A percentile compares a stretch with the other conserved stretches of the same genome.
These are phyloP conservation scores for Boloria euphrosyne DNA, from an alignment of 2,888 invertebrate genomes.

Conservation along the genomic window DNA sequence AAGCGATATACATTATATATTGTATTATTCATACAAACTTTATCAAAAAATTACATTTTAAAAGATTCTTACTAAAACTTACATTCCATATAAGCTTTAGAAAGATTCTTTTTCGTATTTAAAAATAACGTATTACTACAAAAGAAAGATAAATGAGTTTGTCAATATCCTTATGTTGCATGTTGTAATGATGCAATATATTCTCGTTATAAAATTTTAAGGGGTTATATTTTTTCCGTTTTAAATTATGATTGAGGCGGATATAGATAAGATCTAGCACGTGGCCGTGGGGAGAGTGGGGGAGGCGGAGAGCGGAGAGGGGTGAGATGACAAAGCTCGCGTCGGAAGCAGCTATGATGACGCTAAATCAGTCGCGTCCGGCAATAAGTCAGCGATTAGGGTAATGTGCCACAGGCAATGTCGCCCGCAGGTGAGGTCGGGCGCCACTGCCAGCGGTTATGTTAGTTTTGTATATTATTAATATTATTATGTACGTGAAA, in stretches of 20 bases:
- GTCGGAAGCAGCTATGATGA: constrained; percentile 48
- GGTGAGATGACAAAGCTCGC: constrained; percentile 46
- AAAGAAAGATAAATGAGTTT: too few relatives aligned
- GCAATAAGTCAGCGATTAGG: constrained; percentile 53
- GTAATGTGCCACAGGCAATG: constrained; percentile 25
- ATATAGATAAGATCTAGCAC: constrained; percentile 27
- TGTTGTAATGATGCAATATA: too few relatives aligned
- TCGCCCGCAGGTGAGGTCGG: neutral
- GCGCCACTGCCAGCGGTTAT: neutral
- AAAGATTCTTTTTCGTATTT: too few relatives aligned
- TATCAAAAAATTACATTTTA: too few relatives aligned
- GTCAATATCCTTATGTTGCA: too few relatives aligned
- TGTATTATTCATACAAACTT: too few relatives aligned
- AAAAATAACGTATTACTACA: too few relatives aligned
- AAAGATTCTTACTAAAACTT: too few relatives aligned
- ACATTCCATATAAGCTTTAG: too few relatives aligned
- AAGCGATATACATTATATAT: too few relatives aligned
- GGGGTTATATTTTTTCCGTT: neutral
- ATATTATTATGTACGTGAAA: too few relatives aligned
- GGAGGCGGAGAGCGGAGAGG: constrained; percentile 6
- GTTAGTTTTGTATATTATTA: too few relatives aligned
- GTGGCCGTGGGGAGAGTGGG: constrained; percentile 11
- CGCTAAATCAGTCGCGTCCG: constrained; percentile 54
- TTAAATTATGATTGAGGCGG: constrained; percentile 22
- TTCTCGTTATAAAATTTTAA: constrained; percentile 2